Percentiles rank a stretch among this genome's conserved stretches.
These are phyloP conservation scores for Pseudomugil gertrudae DNA, from an alignment of 2,797 vertebrate species.

Conservation along the genomic window DNA sequence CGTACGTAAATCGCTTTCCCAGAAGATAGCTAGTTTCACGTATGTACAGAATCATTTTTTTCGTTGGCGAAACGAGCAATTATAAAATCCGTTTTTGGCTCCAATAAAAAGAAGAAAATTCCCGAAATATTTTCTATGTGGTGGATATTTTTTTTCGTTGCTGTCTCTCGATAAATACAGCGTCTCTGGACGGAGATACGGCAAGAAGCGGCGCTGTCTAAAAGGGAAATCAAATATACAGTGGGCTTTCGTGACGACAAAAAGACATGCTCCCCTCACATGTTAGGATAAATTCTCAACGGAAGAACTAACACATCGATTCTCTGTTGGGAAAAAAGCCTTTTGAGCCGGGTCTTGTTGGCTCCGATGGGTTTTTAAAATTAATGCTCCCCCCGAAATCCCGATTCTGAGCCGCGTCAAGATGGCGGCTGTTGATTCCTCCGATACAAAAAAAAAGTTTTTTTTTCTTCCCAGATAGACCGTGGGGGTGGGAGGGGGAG, in stretches of 20 bases:
- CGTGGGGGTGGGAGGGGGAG: conserved; percentile 70
- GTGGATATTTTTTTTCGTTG: conserved; percentile 72
- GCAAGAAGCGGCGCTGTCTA: conserved; percentile 83
- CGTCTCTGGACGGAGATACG: conserved; percentile 73
- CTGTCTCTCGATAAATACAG: conserved; percentile 76
- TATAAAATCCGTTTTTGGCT: conserved; percentile 72
- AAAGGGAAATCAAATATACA: conserved; percentile 88
- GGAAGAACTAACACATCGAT: conserved; percentile 58
- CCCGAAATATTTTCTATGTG: conserved; percentile 78
- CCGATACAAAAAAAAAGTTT: conserved; percentile 88
- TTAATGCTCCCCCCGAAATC: conserved; percentile 83
- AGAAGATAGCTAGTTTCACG: conserved; percentile 69
- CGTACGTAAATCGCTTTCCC: conserved; percentile 62
- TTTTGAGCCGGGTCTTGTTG: conserved; percentile 58
- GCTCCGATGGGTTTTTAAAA: conserved; percentile 79
- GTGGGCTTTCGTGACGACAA: conserved; percentile 80
- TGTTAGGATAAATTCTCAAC: conserved; percentile 70
- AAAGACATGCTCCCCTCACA: conserved; percentile 74
- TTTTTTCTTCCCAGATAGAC: conserved; percentile 84
- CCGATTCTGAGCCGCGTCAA: conserved; percentile 88
- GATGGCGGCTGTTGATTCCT: conserved; percentile 99
- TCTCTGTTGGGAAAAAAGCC: conserved; percentile 64
- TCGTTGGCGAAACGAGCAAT: conserved; percentile 71
- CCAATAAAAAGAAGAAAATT: conserved; percentile 78
- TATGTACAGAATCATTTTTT: conserved; percentile 77